Evolutionary conservation across 2,888 invertebrate species (phyloP).

Genomic region (Yponomeuta evonymella): DNA sequence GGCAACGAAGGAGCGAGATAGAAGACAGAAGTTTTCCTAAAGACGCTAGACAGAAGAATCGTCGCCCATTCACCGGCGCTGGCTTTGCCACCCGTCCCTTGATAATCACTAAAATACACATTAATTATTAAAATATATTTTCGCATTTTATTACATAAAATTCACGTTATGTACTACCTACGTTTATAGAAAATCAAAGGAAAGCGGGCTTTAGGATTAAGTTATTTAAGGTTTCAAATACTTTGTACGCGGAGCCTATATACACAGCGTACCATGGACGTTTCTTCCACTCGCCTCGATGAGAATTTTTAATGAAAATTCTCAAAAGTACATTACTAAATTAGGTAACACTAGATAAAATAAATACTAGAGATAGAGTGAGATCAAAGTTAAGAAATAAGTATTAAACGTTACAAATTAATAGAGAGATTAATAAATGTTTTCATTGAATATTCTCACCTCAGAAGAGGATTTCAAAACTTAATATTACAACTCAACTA

Average conservation of each 20-base stretch:
- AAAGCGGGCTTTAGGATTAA: conserved; percentile 67
- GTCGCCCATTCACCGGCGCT: conserved; percentile 62
- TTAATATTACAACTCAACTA: conserved; percentile 64
- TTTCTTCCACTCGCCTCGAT: conserved; percentile 54
- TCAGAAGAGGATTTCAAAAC: conserved; percentile 59
- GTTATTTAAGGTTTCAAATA: conserved; percentile 62
- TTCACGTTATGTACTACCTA: conserved; percentile 76
- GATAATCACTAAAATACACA: conserved; percentile 65
- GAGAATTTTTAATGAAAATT: conserved; percentile 31
- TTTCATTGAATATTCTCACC: conserved; percentile 42
- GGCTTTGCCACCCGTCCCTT: conserved; percentile 67
- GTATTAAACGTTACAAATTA: not conserved
- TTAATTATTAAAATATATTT: conserved; percentile 76
- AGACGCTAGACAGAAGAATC: conserved; percentile 31
- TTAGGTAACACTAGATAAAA: not conserved
- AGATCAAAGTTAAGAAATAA: conserved; percentile 12
- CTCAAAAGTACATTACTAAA: conserved; percentile 25
- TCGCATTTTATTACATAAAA: conserved; percentile 76
- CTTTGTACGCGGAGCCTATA: conserved; percentile 71
- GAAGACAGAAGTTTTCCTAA: conserved; percentile 22
- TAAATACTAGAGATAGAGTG: conserved; percentile 12
- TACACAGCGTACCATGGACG: conserved; percentile 76
- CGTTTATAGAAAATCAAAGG: conserved; percentile 64
- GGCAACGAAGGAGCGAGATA: conserved; percentile 27
- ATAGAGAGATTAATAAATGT: not conserved